Evolutionary conservation across 2,888 invertebrate genomes (phyloP).

Genomic region (Apamea anceps): DNA sequence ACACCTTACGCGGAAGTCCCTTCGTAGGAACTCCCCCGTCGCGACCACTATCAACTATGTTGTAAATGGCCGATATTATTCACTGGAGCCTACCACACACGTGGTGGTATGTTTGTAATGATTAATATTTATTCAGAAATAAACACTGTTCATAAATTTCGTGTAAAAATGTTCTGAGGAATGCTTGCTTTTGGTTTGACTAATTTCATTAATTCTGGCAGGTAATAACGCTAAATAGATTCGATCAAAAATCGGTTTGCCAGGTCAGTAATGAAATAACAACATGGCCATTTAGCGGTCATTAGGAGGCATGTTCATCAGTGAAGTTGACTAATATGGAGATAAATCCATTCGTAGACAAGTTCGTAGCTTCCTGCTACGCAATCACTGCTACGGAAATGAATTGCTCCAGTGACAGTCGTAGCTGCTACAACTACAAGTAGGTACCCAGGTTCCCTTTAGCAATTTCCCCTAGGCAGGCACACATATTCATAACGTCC

Average conservation of each 20-base stretch:
- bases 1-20: slow-evolving; percentile 72
- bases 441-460: slow-evolving; percentile 35
- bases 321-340: slow-evolving; percentile 6
- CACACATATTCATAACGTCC: slow-evolving; percentile 63
- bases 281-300: neutral
- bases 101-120: slow-evolving; percentile 56
- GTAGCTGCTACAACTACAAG: slow-evolving; percentile 5
- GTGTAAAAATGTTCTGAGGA: slow-evolving; percentile 13
- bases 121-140: slow-evolving; percentile 41
- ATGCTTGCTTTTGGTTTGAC: slow-evolving; percentile 23
- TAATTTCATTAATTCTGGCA: slow-evolving; percentile 28
- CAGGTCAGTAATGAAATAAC: slow-evolving; percentile 1
- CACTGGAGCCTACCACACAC: slow-evolving; percentile 77
- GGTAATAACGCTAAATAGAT: slow-evolving; percentile 7
- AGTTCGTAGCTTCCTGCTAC: slow-evolving; percentile 24
- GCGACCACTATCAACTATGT: slow-evolving; percentile 76
- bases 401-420: slow-evolving; percentile 12
- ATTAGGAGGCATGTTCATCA: neutral
- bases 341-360: slow-evolving; percentile 26
- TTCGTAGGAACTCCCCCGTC: slow-evolving; percentile 83
- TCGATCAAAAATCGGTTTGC: neutral
- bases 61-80: slow-evolving; percentile 77
- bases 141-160: slow-evolving; percentile 25
- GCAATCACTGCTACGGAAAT: slow-evolving; percentile 46
- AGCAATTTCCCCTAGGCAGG: slow-evolving; percentile 56